Conservation (phyloP, 2,888 invertebrate species). For the Hirtodrosophila cameraria region DNA sequence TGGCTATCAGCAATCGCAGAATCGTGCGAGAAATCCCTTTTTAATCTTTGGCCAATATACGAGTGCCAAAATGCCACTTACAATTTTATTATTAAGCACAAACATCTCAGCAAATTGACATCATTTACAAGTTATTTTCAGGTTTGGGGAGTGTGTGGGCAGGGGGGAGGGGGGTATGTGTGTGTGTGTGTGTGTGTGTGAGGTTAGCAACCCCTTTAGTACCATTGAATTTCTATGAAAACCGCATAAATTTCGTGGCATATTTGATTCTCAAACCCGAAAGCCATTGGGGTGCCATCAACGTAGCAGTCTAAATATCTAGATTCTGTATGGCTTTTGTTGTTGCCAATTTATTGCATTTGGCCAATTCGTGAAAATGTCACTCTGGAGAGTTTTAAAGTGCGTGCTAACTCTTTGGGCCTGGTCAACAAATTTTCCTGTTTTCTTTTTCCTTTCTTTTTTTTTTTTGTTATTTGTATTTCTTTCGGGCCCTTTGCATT, state of each 20-base stretch:
- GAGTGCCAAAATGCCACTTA: constrained; percentile 79
- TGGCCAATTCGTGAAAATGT: constrained; percentile 82
- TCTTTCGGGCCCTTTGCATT: constrained; percentile 61
- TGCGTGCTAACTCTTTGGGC: constrained; percentile 17
- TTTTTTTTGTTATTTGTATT: constrained; percentile 23
- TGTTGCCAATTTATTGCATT: constrained; percentile 76
- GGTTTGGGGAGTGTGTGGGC: not conserved
- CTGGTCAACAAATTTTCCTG: constrained; percentile 45
- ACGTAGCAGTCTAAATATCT: constrained; percentile 23
- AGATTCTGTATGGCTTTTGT: not conserved
- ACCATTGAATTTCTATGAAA: constrained; percentile 73
- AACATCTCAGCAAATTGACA: constrained; percentile 63
- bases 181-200: too few relatives aligned
- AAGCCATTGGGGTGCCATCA: constrained; percentile 65
- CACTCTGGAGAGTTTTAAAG: constrained; percentile 82
- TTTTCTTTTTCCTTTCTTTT: constrained; percentile 15
- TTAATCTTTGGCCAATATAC: constrained; percentile 77
- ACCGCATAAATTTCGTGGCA: constrained; percentile 73
- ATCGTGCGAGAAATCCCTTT: constrained; percentile 67
- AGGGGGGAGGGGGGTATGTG: too few relatives aligned
- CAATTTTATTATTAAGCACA: constrained; percentile 78
- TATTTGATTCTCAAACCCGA: constrained; percentile 45
- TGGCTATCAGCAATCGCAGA: constrained; percentile 35
- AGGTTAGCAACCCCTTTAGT: constrained; percentile 61
- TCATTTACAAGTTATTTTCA: constrained; percentile 58